These are phyloP conservation scores for Acanthurus lineatus DNA, from an alignment of 2,797 vertebrate species.

Conservation along the genomic window DNA sequence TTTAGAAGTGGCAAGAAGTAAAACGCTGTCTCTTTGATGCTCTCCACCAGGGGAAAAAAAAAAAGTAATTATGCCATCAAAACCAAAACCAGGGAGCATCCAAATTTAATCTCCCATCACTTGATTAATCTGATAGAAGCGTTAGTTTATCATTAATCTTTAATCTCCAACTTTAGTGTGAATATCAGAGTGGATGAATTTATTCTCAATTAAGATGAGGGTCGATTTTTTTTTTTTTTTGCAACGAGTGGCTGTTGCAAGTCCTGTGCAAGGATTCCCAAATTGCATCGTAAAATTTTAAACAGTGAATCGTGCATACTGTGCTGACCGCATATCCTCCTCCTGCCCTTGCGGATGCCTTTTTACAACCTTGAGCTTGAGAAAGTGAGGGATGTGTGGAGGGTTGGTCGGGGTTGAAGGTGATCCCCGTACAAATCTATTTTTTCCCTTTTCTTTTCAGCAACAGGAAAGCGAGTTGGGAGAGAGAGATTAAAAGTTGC, in stretches of 20 bases:
- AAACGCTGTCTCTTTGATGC: conserved; percentile 24
- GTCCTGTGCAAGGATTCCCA: conserved; percentile 55
- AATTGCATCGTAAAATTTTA: conserved; percentile 77
- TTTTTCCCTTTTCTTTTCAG: conserved; percentile 10
- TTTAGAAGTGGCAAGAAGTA: conserved; percentile 17
- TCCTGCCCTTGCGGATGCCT: conserved; percentile 23
- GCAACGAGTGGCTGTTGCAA: conserved; percentile 44
- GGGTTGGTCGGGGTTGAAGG: conserved; percentile 32
- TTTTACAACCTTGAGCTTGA: conserved; percentile 55
- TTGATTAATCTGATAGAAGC: conserved; percentile 71
- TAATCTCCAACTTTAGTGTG: conserved; percentile 60
- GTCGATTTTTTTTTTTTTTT: conserved; percentile 5
- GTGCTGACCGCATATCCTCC: conserved; percentile 34
- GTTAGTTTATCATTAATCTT: conserved; percentile 75
- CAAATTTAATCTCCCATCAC: conserved; percentile 63
- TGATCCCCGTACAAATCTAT: conserved; percentile 29
- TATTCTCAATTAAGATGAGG: conserved; percentile 63
- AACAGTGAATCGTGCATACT: conserved; percentile 60
- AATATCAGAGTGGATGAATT: conserved; percentile 63
- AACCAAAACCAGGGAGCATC: conserved; percentile 49
- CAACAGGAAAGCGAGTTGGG: conserved; percentile 17
- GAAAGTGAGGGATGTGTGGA: not conserved
- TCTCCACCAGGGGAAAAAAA: conserved; percentile 25
- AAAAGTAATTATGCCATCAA: conserved; percentile 54
- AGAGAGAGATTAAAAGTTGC: conserved; percentile 68